Percentiles rank a stretch among this genome's conserved stretches.
These are phyloP conservation scores for Melanaphis sacchari DNA, from an alignment of 1,140 invertebrate genomes.

Conservation along the genomic window DNA sequence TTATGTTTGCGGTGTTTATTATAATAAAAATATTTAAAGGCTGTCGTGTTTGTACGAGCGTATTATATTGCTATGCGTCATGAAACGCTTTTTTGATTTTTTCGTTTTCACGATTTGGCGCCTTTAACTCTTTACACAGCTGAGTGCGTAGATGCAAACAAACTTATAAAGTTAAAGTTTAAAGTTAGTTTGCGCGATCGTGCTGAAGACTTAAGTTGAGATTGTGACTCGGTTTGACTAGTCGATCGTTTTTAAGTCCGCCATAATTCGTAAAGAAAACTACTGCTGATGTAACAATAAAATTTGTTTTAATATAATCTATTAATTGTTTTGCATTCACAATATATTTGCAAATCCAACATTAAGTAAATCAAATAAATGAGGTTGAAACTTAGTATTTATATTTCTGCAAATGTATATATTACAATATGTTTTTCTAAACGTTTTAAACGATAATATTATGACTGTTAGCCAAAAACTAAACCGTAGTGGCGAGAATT, in stretches of 20 bases:
- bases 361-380: neutral
- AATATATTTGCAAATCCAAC: neutral
- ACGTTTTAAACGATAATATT: neutral
- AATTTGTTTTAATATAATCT: neutral
- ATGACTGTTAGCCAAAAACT: neutral
- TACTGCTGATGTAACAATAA: neutral
- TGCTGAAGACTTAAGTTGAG: neutral
- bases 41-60: neutral
- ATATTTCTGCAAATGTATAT: neutral
- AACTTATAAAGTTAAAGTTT: neutral
- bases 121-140: neutral
- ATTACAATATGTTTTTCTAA: neutral
- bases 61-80: neutral
- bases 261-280: neutral
- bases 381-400: neutral
- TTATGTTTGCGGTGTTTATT: neutral
- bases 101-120: neutral
- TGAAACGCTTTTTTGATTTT: neutral
- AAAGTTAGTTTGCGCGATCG: neutral
- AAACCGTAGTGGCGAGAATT: neutral
- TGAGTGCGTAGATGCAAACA: neutral
- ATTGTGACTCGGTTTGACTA: neutral
- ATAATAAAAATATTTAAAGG: neutral
- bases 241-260: neutral
- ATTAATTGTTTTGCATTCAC: neutral